Percentiles rank a stretch among this genome's conserved stretches.
Conservation (phyloP, 2,113 vertebrate species). For the Phrynosoma platyrhinos region DNA sequence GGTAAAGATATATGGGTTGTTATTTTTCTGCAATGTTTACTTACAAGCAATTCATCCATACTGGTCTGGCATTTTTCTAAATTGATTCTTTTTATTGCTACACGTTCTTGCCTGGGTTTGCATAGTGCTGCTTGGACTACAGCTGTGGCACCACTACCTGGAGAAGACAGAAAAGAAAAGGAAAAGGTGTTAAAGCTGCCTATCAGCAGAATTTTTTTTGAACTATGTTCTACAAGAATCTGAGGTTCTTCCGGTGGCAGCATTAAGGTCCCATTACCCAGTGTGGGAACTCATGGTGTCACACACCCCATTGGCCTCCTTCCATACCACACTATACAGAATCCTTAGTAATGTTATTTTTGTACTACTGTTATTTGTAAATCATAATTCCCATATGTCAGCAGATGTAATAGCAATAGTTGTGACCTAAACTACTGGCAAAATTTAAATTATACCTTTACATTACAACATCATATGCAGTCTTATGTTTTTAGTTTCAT, state of each 20-base stretch:
- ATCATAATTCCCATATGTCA: too few species aligned
- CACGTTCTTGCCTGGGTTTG: conserved; percentile 94
- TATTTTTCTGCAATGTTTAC: conserved; percentile 54
- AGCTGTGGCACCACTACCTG: conserved; percentile 97
- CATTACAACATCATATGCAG: too few species aligned
- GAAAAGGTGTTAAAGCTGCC: not conserved
- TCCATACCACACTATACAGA: too few species aligned
- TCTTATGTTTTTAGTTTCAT: too few species aligned
- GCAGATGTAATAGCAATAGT: too few species aligned
- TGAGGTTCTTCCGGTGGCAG: not conserved
- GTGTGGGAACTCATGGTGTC: too few species aligned
- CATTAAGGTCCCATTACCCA: not conserved
- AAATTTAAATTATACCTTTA: too few species aligned
- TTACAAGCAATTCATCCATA: conserved; percentile 98
- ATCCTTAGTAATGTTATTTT: too few species aligned
- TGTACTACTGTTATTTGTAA: too few species aligned
- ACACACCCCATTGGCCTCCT: too few species aligned
- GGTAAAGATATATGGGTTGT: not conserved
- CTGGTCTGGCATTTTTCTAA: conserved; percentile 99
- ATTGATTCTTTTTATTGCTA: conserved; percentile 99
- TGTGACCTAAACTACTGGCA: too few species aligned
- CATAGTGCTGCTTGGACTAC: conserved; percentile 98
- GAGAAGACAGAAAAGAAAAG: conserved; percentile 68
- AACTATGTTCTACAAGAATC: not conserved
- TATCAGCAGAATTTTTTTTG: not conserved